phyloP scores from a whole-genome alignment of 1,140 invertebrate species.

The Caenorhabditis tropicalis region DNA sequence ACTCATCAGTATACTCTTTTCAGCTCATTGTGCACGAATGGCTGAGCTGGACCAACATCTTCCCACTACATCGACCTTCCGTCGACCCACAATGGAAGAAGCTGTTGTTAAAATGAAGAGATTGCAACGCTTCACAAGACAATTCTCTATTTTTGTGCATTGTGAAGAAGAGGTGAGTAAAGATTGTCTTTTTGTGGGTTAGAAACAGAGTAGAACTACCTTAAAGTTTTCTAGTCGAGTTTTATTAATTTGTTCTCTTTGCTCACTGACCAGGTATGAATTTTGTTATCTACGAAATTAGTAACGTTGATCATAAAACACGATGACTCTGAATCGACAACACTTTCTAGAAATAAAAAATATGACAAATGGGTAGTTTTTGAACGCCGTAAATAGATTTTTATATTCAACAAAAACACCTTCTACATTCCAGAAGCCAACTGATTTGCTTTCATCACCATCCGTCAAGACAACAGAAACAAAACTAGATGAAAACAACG shows the following conservation, averaged over 20 bases:
- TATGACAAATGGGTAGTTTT: too few relatives aligned
- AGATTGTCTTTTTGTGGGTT: not conserved
- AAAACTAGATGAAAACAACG: not conserved
- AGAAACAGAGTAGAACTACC: not conserved
- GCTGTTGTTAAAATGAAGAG: conserved; percentile 24
- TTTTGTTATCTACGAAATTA: too few relatives aligned
- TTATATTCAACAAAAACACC: not conserved
- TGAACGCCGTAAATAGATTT: too few relatives aligned
- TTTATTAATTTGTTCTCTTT: not conserved
- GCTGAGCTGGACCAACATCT: conserved; percentile 21
- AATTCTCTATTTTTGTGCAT: conserved; percentile 20
- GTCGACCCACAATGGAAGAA: not conserved
- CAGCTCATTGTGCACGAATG: not conserved
- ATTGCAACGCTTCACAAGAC: conserved; percentile 1
- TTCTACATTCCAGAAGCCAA: not conserved
- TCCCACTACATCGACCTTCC: conserved; percentile 8
- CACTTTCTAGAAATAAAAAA: too few relatives aligned
- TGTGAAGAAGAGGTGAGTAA: not conserved
- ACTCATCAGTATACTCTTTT: not conserved
- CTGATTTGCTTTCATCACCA: not conserved
- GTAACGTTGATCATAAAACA: not conserved
- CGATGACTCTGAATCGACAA: too few relatives aligned
- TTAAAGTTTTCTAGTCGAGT: not conserved
- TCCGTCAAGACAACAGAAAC: not conserved
- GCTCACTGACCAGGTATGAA: not conserved